Base-by-base conservation (phyloP, 2,113 vertebrate species). In the Nansenia antarctica region DNA sequence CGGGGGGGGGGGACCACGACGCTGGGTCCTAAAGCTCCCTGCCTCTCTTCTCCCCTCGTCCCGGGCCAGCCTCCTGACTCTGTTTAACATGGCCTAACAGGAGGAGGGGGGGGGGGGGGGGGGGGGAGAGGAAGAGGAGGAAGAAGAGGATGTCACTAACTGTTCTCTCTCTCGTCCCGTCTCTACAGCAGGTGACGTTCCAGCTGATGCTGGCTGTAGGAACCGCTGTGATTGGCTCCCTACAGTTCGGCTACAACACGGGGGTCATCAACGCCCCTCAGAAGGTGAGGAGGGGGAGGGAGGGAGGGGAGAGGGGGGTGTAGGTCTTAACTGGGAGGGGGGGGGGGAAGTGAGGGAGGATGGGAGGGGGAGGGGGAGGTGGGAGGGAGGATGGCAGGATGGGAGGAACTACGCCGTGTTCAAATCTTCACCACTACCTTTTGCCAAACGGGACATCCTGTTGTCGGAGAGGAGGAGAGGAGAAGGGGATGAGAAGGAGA, bases 161-260 rank as follows among this genome's bases (percentile, higher is more conserved):
- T 27, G 7, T 15, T n/a, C 24, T 42, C 22, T 62, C 22, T 62
- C 22, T 62, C n/a, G n/a, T n/a, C 53, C n/a, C 18, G 3, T 58
- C 34, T 58, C 18, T 42, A 15, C 66, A 57, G 32, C 24, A 95
- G 92, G 83, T 98, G 88, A 99, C 97, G 0, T 86, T 92, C 24
- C 93, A 90, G 3, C 83, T 98, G 85, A 77, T 98, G 95, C 27
- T 98, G 77, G 91, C 94, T 0, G 96, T 98, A 34, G 93, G 95
- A 74, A 80, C 94, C 7, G 97, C 97, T 0, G 97, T 97, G 69
- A 93, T 98, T 0, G 97, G 97, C 49, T 99, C 97, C 0, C 86
- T 99, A 39, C 97, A 99, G 81, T 99, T 98, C 0, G 97, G 97
- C 63, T 99, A 98, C 90, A 98, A 98, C 88, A 95, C 95, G 0